Conservation (phyloP, 2,888 invertebrate species). For the Phragmatobia fuliginosa region DNA sequence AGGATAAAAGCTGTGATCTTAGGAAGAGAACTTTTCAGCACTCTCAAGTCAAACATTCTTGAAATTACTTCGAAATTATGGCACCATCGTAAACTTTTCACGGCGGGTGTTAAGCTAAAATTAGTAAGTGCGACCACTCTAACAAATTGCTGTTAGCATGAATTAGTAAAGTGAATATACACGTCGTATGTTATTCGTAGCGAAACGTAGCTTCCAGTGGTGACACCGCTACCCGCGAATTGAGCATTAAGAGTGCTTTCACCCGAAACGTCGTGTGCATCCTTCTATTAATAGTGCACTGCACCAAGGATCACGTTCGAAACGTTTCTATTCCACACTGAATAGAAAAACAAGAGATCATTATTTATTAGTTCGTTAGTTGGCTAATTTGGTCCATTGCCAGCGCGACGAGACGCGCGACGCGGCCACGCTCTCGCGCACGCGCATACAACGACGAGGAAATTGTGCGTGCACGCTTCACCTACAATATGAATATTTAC, state of each 20-base stretch:
- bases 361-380: conserved; percentile 86
- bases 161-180: conserved; percentile 78
- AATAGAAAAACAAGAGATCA: conserved; percentile 87
- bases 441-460: conserved; percentile 59
- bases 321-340: conserved; percentile 83
- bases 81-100: conserved; percentile 81
- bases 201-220: conserved; percentile 61
- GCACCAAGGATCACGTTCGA: conserved; percentile 75
- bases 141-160: conserved; percentile 81
- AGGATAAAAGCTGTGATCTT: conserved; percentile 69
- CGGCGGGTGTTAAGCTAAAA: conserved; percentile 81
- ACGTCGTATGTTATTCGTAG: conserved; percentile 67
- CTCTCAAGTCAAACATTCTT: conserved; percentile 80
- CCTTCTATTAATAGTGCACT: conserved; percentile 77
- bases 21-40: conserved; percentile 73
- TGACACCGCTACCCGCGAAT: conserved; percentile 77
- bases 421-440: conserved; percentile 84
- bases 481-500: conserved; percentile 66
- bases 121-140: conserved; percentile 80
- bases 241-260: conserved; percentile 83
- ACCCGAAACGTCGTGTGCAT: conserved; percentile 84
- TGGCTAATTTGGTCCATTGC: conserved; percentile 85
- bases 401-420: conserved; percentile 60
- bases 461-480: conserved; percentile 77
- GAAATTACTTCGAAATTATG: conserved; percentile 82